Conservation (phyloP, 2,888 invertebrate genomes). For the Amblyjoppa proteus region DNA sequence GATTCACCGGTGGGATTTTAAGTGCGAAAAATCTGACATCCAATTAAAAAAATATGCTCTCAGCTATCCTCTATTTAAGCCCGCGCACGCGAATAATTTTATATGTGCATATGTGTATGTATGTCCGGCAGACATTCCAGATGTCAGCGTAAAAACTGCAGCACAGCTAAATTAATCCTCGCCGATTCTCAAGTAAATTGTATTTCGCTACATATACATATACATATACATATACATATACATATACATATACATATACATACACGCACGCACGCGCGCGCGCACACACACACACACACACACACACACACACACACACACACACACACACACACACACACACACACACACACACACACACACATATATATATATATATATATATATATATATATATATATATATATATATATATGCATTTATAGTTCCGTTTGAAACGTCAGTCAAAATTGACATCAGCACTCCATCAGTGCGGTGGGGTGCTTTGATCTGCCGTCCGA, state of each 20-base stretch:
- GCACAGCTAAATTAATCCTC: constrained; percentile 15
- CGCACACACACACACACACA: no score
- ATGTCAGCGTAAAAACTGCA: constrained; percentile 10
- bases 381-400: not conserved
- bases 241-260: no score
- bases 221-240: not conserved
- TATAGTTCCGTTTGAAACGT: constrained; percentile 1
- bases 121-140: not conserved
- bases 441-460: constrained; percentile 19
- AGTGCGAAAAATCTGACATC: constrained; percentile 48
- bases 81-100: not conserved
- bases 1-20: constrained; percentile 5
- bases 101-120: not conserved
- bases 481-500: not conserved
- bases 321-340: no score
- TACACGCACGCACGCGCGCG: no score
- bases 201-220: not conserved
- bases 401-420: not conserved
- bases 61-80: constrained; percentile 28
- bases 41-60: constrained; percentile 45
- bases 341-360: no score
- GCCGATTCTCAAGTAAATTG: not conserved
- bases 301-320: no score
- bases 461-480: not conserved
- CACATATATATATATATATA: not conserved